phyloP scores from a whole-genome alignment of 2,797 vertebrate species.

The Sebastes itinus region DNA sequence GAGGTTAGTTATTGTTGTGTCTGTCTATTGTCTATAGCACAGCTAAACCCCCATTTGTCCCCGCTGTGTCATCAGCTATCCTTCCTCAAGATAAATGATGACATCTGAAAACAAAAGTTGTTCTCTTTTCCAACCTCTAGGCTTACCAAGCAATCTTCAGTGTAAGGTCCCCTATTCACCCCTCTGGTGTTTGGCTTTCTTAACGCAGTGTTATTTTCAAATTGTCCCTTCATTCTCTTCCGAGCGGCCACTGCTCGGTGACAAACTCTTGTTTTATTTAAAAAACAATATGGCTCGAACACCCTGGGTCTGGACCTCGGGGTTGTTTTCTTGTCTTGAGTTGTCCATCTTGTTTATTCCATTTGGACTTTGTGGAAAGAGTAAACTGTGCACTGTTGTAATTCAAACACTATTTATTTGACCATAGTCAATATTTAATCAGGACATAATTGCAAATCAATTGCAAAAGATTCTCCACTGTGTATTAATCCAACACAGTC shows the following conservation, averaged over 20 bases:
- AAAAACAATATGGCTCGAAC: background rate
- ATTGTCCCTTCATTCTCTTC: conserved; percentile 24
- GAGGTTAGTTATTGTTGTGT: conserved; percentile 25
- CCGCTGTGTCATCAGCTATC: conserved; percentile 37
- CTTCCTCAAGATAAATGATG: conserved; percentile 49
- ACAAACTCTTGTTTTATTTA: conserved; percentile 22
- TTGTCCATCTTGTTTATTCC: conserved; percentile 9
- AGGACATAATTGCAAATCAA: conserved; percentile 26
- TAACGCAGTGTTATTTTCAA: conserved; percentile 16
- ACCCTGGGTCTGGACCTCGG: background rate
- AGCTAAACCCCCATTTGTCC: background rate
- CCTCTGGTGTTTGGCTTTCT: conserved; percentile 31
- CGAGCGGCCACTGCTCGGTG: background rate
- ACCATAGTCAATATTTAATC: conserved; percentile 26
- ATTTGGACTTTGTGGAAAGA: conserved; percentile 3
- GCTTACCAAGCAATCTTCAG: conserved; percentile 19
- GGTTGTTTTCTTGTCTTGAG: conserved; percentile 1
- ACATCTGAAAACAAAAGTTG: conserved; percentile 50
- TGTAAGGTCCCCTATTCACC: conserved; percentile 4
- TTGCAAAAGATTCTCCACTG: background rate
- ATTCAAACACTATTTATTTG: conserved; percentile 14
- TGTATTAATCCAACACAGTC: background rate
- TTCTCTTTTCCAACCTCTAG: conserved; percentile 31
- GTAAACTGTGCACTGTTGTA: conserved; percentile 18
- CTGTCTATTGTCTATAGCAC: conserved; percentile 20